Conservation (phyloP, 2,797 vertebrate genomes). For the Orientallactaga sibirica region DNA sequence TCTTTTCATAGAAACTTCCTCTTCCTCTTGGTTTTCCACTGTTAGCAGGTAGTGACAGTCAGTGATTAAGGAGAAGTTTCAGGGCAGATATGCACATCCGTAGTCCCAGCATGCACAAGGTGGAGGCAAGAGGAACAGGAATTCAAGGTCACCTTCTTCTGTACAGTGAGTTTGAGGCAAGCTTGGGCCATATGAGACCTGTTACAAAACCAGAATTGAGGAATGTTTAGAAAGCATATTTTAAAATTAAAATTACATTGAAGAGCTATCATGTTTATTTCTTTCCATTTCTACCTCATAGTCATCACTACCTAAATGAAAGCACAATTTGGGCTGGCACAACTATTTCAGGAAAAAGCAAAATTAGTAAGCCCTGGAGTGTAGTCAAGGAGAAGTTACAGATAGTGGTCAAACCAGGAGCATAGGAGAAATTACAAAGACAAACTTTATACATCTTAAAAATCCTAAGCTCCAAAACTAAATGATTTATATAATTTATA, state of each 20-base stretch:
- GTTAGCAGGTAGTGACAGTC: constrained; percentile 29
- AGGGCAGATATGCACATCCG: background rate
- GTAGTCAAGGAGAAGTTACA: background rate
- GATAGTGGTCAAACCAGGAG: background rate
- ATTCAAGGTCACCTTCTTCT: no score
- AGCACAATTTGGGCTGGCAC: background rate
- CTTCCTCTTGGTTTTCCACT: constrained; percentile 28
- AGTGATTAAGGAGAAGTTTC: background rate
- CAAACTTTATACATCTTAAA: background rate
- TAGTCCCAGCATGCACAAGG: no score
- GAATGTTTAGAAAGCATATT: background rate
- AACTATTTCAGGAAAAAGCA: background rate
- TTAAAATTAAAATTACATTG: background rate
- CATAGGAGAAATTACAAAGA: background rate
- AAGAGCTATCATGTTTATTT: background rate
- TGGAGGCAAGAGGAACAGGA: no score
- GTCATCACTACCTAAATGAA: background rate
- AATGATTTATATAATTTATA: background rate
- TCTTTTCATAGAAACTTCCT: constrained; percentile 7
- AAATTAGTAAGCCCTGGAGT: constrained; percentile 8
- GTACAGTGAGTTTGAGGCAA: no score
- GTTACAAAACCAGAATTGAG: no score
- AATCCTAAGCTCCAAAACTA: background rate
- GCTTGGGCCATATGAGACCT: no score
- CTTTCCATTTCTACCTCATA: background rate